Base-by-base conservation (phyloP, 2,888 invertebrate genomes). In the Drosophila neoperkinsi region DNA sequence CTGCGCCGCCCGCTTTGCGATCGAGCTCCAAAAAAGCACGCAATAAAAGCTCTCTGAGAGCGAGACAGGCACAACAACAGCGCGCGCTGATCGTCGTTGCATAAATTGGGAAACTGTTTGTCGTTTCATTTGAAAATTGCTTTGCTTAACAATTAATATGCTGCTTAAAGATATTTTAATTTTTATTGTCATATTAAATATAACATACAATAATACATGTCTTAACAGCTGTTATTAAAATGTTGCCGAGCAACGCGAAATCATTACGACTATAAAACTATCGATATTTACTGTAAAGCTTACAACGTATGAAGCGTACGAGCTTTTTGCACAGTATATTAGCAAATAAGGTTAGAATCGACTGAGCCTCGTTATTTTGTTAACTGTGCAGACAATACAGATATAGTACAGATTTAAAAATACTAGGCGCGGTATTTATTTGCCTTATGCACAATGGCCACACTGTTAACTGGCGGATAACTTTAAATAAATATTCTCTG, bases 1-100 rank as follows among this genome's bases (percentile, higher is more conserved):
- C 72, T 72, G 78, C 77, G 78, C 78, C 80, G 81, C 75, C 58
- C 60, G 77, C 80, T 79, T 80, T 77, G 69, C 70, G 70, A 67
- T 77, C 70, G 70, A 79, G 79, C 79, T 79, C 81, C 79, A 79
- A 67, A 79, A 80, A 81, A 77, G 81, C 77, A 81, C 81, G 53
- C 73, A 81, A 63, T 52, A 38, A 67, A 81, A 73, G 79, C 76
- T 71, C 53, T 33, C 41, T 6, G 6, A 77, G 46, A 81, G 51
- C 70, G 77, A 62, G 79, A 81, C 51, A 62, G n/a, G 55, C 13
- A 61, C 55, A 73, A 9, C 41, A 74, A 25, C 66, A 49, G 49
- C 41, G 10, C 21, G 49, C 36, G 21, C 52, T 21, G 28, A 50
- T 52, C 18, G 16, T 31, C 34, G 60, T 30, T 49, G 30, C 28